A percentile compares a stretch with the other conserved stretches of the same genome.
phyloP scores from a whole-genome alignment of 2,888 invertebrate genomes.

The Torymus auratus region DNA sequence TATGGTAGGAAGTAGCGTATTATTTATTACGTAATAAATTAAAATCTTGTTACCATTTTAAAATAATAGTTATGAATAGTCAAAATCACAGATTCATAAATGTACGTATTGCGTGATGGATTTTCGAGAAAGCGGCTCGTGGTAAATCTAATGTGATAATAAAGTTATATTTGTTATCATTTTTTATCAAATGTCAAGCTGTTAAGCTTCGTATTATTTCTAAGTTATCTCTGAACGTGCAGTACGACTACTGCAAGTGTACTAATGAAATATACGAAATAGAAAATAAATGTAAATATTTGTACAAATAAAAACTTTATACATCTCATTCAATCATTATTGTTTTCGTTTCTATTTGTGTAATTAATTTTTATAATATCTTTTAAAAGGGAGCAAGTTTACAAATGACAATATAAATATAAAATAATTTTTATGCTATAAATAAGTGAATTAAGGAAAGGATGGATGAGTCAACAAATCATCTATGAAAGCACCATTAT shows the following conservation, averaged over 20 bases:
- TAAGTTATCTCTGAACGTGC: neutral
- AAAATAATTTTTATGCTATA: neutral
- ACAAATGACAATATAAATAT: neutral
- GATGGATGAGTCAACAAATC: conserved; percentile 56
- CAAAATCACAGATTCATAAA: conserved; percentile 34
- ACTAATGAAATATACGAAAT: conserved; percentile 3
- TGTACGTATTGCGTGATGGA: neutral
- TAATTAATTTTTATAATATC: neutral
- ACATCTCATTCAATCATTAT: conserved; percentile 12
- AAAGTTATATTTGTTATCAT: conserved; percentile 24
- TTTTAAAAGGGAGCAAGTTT: too few relatives aligned
- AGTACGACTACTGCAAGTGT: conserved; percentile 12
- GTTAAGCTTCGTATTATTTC: neutral
- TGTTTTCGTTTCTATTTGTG: neutral
- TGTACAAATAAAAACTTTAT: conserved; percentile 52
- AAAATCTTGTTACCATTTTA: neutral
- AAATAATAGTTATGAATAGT: conserved; percentile 1
- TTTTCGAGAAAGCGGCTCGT: conserved; percentile 11
- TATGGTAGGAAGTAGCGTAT: neutral
- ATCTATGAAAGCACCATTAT: conserved; percentile 73
- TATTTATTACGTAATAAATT: neutral
- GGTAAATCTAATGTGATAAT: conserved; percentile 38
- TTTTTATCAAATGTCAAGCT: conserved; percentile 1
- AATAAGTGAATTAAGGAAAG: conserved; percentile 17
- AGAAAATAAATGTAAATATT: conserved; percentile 45